A percentile compares a stretch with the other conserved stretches of the same genome.
phyloP scores from a whole-genome alignment of 2,888 invertebrate genomes.

The Iphiclides podalirius region DNA sequence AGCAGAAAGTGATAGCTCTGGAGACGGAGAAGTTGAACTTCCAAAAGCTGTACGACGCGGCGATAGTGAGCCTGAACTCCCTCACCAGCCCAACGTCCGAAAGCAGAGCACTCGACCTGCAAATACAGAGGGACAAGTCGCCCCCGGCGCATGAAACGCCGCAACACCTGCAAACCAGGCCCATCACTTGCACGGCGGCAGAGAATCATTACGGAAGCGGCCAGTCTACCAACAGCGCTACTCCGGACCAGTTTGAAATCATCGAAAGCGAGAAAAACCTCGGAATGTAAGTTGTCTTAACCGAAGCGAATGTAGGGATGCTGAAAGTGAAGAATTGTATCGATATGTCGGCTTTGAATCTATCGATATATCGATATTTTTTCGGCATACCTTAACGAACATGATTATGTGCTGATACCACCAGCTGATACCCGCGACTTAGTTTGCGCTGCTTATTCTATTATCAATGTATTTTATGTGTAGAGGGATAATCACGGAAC shows the following conservation, averaged over 20 bases:
- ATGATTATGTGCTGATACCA: too few species aligned
- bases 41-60: conserved; percentile 75
- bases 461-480: too few species aligned
- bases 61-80: conserved; percentile 70
- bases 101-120: conserved; percentile 53
- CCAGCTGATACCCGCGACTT: too few species aligned
- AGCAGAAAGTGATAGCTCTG: conserved; percentile 73
- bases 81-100: conserved; percentile 68
- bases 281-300: conserved; percentile 64
- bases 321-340: too few species aligned
- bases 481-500: too few species aligned
- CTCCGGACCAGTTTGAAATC: conserved; percentile 83
- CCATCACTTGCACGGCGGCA: conserved; percentile 63
- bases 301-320: too few species aligned
- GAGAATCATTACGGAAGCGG: conserved; percentile 76
- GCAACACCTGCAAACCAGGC: conserved; percentile 45
- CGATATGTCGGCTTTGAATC: too few species aligned
- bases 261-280: conserved; percentile 77
- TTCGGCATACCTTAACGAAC: too few species aligned
- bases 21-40: conserved; percentile 81
- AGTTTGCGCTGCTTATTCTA: too few species aligned
- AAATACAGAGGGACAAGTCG: conserved; percentile 56
- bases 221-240: conserved; percentile 76
- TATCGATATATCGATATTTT: too few species aligned
- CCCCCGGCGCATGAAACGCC: conserved; percentile 39